Evolutionary conservation across 2,797 vertebrate genomes (phyloP), one percentile per base, ranked within the genome.

Genomic region (Phoebastria nigripes): DNA sequence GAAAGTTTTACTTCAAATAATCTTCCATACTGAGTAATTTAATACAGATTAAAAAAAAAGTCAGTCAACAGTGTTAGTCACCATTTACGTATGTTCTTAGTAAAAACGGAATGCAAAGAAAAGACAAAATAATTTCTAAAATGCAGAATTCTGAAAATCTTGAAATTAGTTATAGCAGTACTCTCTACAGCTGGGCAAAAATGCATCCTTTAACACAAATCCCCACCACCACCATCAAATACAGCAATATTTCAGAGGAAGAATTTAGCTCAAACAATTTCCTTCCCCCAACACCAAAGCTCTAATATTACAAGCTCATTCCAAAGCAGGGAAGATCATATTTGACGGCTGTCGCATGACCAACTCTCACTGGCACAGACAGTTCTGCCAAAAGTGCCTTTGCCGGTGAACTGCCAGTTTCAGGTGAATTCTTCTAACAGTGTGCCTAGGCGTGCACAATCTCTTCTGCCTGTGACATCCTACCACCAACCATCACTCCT

Each of bases 371-470:
- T 18, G 28, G 41, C 35, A 71, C 18, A 39, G 31, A 8, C 1
- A 72, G 25, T 8, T 58, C 17, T 31, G 24, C n/a, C 52, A 18
- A 4, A 58, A 46, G 69, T 17, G 22, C 28, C 26, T 69, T 26
- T 24, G 44, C 46, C 47, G 55, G 13, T 41, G 14, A 65, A 22
- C 31, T 59, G 51, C 16, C 41, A 15, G 19, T 26, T 54, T n/a
- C 69, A 71, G 41, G 41, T 20, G 25, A 76, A 44, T 21, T 47
- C 26, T 56, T 29, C 17, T 35, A 63, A 42, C 2, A 22, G 33
- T 0, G 0, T 10, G 24, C 41, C 41, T 5, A 16, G 6, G 46
- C 2, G 2, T 6, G 7, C 25, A 39, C 25, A 31, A 35, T 7
- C 39, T 44, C 33, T 8, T 19, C 56, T 0, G 0, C 1, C 39